Conservation (phyloP, 2,113 vertebrate species). For the Archocentrus centrarchus region DNA sequence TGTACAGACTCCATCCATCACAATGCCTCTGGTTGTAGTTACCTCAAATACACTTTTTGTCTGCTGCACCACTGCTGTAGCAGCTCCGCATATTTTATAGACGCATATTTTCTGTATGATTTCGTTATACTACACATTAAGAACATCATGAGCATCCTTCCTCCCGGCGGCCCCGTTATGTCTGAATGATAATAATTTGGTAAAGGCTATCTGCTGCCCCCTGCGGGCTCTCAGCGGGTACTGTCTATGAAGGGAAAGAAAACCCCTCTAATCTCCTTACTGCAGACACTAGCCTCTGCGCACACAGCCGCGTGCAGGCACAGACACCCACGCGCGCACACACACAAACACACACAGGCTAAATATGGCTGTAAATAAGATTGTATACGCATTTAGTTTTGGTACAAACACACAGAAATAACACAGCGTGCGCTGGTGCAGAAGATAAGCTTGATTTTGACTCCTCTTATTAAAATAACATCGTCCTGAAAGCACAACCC, state of each 20-base stretch:
- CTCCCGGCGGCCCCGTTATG: constrained; percentile 11
- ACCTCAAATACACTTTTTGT: neutral
- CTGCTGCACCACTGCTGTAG: neutral
- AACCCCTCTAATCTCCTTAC: constrained; percentile 56
- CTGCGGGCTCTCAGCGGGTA: constrained; percentile 42
- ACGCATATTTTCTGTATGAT: neutral
- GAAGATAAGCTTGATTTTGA: neutral
- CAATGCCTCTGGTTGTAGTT: neutral
- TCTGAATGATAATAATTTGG: constrained; percentile 14
- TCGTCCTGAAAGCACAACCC: neutral
- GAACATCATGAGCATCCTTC: constrained; percentile 3
- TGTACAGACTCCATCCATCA: neutral
- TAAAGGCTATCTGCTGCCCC: constrained; percentile 63
- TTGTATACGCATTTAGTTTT: constrained; percentile 19
- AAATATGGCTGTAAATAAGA: constrained; percentile 46
- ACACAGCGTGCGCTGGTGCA: neutral
- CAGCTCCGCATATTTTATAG: constrained; percentile 1
- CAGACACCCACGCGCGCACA: neutral
- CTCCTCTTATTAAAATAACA: neutral
- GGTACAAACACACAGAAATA: constrained; percentile 12
- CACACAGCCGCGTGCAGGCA: neutral
- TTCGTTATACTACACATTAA: neutral
- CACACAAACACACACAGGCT: neutral
- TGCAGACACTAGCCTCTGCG: constrained; percentile 37
- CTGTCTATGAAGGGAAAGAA: constrained; percentile 15